Evolutionary conservation across 2,113 vertebrate species (phyloP).

Genomic region (Stigmatopora argus): DNA sequence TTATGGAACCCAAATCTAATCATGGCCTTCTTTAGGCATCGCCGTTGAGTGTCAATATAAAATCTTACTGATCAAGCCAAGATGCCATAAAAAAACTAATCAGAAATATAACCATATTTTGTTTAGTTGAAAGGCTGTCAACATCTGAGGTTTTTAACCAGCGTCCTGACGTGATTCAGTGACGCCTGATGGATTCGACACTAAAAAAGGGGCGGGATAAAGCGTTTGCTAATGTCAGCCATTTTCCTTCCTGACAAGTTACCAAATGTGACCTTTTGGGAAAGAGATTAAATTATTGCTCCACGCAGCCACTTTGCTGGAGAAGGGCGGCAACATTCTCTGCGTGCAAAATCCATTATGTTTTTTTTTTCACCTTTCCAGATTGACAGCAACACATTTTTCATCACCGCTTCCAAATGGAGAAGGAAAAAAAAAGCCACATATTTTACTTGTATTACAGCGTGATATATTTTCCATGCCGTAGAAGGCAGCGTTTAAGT

Average conservation of each 20-base stretch:
- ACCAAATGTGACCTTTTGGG: constrained; percentile 65
- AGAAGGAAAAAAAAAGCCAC: neutral
- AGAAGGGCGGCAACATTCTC: constrained; percentile 27
- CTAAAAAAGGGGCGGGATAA: constrained; percentile 21
- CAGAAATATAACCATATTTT: neutral
- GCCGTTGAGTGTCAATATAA: neutral
- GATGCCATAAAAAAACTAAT: neutral
- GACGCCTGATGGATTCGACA: constrained; percentile 20
- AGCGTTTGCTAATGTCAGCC: constrained; percentile 36
- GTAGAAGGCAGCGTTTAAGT: neutral
- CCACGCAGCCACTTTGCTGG: constrained; percentile 22
- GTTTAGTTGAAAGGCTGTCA: constrained; percentile 13
- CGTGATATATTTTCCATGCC: constrained; percentile 6
- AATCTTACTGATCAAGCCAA: neutral
- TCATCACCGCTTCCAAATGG: constrained; percentile 11
- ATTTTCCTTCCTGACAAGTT: constrained; percentile 56
- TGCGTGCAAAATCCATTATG: constrained; percentile 43
- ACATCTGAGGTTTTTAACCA: constrained; percentile 7
- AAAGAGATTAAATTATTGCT: constrained; percentile 51
- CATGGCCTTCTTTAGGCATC: neutral
- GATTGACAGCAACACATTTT: constrained; percentile 40
- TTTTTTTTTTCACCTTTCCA: constrained; percentile 11
- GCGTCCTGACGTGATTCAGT: constrained; percentile 27
- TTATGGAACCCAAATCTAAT: neutral
- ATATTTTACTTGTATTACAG: constrained; percentile 23